Conservation (phyloP, 2,888 invertebrate species). For the Macrosoma leucophasiata region DNA sequence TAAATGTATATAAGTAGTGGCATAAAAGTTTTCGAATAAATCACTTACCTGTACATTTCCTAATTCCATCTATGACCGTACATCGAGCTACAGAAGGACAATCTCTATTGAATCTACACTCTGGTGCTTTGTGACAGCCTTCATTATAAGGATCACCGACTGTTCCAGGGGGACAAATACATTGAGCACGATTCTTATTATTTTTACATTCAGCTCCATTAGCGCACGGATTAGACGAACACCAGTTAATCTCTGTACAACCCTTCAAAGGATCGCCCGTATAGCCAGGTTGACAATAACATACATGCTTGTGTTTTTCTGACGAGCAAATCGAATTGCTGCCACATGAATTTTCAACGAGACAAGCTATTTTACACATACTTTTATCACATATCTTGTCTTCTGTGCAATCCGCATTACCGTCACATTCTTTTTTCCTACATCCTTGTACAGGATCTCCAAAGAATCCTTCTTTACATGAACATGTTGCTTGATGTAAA, state of each 20-base stretch:
- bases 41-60: slow-evolving; percentile 83
- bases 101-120: slow-evolving; percentile 85
- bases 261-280: slow-evolving; percentile 85
- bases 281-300: slow-evolving; percentile 90
- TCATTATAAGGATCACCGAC: slow-evolving; percentile 91
- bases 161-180: slow-evolving; percentile 84
- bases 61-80: slow-evolving; percentile 79
- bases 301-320: slow-evolving; percentile 84
- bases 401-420: slow-evolving; percentile 82
- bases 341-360: slow-evolving; percentile 89
- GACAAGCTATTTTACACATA: slow-evolving; percentile 90
- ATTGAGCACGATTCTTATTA: slow-evolving; percentile 85
- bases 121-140: slow-evolving; percentile 87
- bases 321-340: slow-evolving; percentile 90
- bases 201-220: slow-evolving; percentile 88
- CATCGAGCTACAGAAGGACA: slow-evolving; percentile 89
- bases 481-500: slow-evolving; percentile 84
- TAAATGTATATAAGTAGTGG: not conserved
- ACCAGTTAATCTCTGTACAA: slow-evolving; percentile 86
- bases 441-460: slow-evolving; percentile 89
- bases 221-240: slow-evolving; percentile 85
- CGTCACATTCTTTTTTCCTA: slow-evolving; percentile 84
- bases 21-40: too few species aligned
- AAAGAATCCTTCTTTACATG: slow-evolving; percentile 86
- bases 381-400: slow-evolving; percentile 89